Base-by-base conservation (phyloP, 2,888 invertebrate species). In the Lasioglossum villosulum region DNA sequence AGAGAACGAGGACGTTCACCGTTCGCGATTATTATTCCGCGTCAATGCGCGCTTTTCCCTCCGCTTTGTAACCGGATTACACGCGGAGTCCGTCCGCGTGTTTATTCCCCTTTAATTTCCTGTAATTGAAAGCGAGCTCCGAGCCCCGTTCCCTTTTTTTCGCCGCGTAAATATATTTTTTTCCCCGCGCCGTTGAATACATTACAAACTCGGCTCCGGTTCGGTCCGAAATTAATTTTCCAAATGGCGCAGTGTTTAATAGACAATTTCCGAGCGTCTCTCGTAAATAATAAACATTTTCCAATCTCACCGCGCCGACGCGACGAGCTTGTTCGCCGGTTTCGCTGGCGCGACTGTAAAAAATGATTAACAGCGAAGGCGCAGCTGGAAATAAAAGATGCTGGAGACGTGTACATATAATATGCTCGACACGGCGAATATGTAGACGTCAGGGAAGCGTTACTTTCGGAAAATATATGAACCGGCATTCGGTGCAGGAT, bases 21-120 rank as follows among this genome's bases (percentile, higher is more conserved):
- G 30, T 39, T 48, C 30, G 52, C 19, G 48, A 27, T 45, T 59
- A 83, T 75, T 71, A 45, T 74, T 19, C 45, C 23, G n/a, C 63
- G 30, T 63, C 42, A 8, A 37, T 5, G 42, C 23, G 19, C 23
- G 19, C 30, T 10, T 66, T 34, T 66, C 37, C 23, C 19, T 52
- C 16, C 63, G 30, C 63, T 16, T 16, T 30, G 34, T 4, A 73
- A 73, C 19, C 37, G 23, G 45, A 74, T 37, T 27, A 16, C 74
- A 16, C 37, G 37, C 37, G n/a, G 6, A 12, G n/a, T 2, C 37
- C 39, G n/a, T 30, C 23, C 68, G 5, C 66, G 23, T 19, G 37
- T 70, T 37, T 37, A 37, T n/a, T 39, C 10, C 30, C 63, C 63
- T 70, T 70, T 37, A 37, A 70, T 37, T 70, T 39, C 23, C 37